phyloP scores from a whole-genome alignment of 2,113 vertebrate genomes.

The Peromyscus leucopus region DNA sequence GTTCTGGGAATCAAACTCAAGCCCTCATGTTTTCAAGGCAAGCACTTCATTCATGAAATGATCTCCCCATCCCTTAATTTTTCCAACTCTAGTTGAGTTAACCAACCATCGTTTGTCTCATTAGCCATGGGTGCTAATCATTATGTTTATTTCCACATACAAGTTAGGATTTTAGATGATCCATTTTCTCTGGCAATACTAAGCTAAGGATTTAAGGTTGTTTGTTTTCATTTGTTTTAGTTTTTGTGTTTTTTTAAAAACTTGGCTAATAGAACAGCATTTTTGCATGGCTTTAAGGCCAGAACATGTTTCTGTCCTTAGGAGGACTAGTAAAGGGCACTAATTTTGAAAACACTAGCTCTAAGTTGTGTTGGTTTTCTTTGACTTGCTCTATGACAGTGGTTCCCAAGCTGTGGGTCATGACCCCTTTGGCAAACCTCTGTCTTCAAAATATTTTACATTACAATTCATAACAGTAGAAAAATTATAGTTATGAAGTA shows the following conservation, averaged over 20 bases:
- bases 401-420: background rate
- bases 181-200: constrained; percentile 28
- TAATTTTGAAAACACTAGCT: constrained; percentile 50
- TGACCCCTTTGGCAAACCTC: background rate
- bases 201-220: background rate
- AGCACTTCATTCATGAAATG: background rate
- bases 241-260: background rate
- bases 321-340: constrained; percentile 28
- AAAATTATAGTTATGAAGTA: background rate
- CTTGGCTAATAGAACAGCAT: background rate
- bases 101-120: background rate
- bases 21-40: background rate
- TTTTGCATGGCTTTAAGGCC: background rate
- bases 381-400: constrained; percentile 6
- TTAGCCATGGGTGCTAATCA: constrained; percentile 31
- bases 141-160: constrained; percentile 1
- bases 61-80: background rate
- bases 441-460: background rate
- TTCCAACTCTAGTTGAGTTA: constrained; percentile 17
- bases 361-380: constrained; percentile 25
- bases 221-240: background rate
- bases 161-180: background rate
- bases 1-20: background rate
- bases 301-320: background rate
- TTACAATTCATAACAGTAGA: background rate